These are phyloP conservation scores for Drosophila rhopaloa DNA, from an alignment of 1,140 invertebrate species.

Conservation along the genomic window DNA sequence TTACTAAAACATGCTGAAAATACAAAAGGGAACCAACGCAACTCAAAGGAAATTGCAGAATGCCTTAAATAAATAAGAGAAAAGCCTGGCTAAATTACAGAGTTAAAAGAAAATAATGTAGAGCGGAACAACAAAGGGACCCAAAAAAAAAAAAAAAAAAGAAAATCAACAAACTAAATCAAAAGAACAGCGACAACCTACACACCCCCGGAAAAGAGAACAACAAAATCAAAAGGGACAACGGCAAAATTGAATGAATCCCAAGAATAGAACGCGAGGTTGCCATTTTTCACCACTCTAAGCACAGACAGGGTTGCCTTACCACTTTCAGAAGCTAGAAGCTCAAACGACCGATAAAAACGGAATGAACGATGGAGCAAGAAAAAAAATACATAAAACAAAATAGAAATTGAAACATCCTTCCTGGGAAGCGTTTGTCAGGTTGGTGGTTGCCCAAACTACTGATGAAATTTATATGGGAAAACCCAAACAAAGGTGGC, in stretches of 20 bases:
- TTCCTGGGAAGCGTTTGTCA: constrained; percentile 56
- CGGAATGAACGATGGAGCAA: constrained; percentile 39
- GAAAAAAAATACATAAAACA: constrained; percentile 66
- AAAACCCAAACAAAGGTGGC: constrained; percentile 32
- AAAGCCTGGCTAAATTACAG: constrained; percentile 52
- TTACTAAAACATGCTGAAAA: constrained; percentile 52
- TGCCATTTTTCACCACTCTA: constrained; percentile 66
- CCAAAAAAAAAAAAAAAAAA: constrained; percentile 21
- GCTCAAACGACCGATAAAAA: constrained; percentile 73
- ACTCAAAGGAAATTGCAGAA: constrained; percentile 54
- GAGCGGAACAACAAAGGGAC: constrained; percentile 25
- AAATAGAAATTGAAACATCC: constrained; percentile 83
- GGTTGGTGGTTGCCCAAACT: constrained; percentile 46
- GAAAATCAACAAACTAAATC: constrained; percentile 34
- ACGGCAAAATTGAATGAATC: constrained; percentile 23
- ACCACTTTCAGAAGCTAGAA: constrained; percentile 55
- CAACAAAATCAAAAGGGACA: constrained; percentile 51
- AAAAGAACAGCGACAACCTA: constrained; percentile 30
- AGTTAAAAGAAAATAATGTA: constrained; percentile 55
- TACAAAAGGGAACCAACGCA: constrained; percentile 32
- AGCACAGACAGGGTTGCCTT: constrained; percentile 54
- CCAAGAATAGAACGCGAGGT: constrained; percentile 40
- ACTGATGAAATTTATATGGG: constrained; percentile 63
- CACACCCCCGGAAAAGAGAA: constrained; percentile 22
- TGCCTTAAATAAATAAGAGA: constrained; percentile 73